Evolutionary conservation across 2,888 invertebrate species (phyloP).

Genomic region (Sipha maydis): DNA sequence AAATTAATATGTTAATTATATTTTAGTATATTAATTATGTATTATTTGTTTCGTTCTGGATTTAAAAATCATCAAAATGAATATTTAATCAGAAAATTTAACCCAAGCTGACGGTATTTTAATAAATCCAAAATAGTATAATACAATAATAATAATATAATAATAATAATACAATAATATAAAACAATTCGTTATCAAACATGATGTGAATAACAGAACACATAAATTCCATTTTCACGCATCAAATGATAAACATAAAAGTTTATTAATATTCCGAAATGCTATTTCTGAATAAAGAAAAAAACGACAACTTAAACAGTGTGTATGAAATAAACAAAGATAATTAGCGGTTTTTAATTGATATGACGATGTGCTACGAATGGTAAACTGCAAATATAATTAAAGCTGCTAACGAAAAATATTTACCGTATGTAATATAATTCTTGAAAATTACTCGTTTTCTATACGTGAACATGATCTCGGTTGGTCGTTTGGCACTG

Average conservation of each 20-base stretch:
- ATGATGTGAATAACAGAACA: slow-evolving; percentile 33
- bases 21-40: no score
- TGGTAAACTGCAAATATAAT: slow-evolving; percentile 44
- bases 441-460: slow-evolving; percentile 47
- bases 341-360: slow-evolving; percentile 17
- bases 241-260: slow-evolving; percentile 14
- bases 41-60: no score
- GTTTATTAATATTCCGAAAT: slow-evolving; percentile 21
- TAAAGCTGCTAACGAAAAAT: neutral
- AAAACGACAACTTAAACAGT: neutral
- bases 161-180: no score
- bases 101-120: neutral
- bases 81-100: neutral
- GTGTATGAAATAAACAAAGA: neutral
- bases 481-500: slow-evolving; percentile 50
- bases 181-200: slow-evolving; percentile 5
- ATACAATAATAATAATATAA: no score
- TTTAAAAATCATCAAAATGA: neutral
- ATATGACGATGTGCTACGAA: slow-evolving; percentile 18
- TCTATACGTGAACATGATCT: slow-evolving; percentile 10
- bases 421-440: slow-evolving; percentile 7
- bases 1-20: no score
- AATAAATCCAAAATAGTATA: neutral
- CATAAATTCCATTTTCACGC: neutral
- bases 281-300: neutral